A percentile compares a stretch with the other conserved stretches of the same genome.
These are phyloP conservation scores for Sminthurides aquaticus DNA, from an alignment of 2,888 invertebrate genomes.

Conservation along the genomic window DNA sequence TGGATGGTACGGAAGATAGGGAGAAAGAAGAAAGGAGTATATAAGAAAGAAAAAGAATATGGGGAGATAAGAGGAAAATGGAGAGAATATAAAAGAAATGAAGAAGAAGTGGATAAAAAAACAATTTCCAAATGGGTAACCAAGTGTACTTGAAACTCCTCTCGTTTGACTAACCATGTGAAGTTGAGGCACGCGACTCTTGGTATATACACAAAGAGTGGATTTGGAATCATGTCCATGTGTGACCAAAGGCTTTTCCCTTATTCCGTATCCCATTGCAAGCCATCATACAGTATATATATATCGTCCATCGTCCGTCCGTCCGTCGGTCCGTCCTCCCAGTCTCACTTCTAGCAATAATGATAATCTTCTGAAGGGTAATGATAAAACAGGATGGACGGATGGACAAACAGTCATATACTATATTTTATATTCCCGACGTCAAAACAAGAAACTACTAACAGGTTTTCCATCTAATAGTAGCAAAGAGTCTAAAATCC, in stretches of 20 bases:
- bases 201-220: background rate
- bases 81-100: constrained; percentile 4
- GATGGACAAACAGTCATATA: no score
- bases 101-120: background rate
- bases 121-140: constrained; percentile 16
- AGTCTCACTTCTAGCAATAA: no score
- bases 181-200: constrained; percentile 22
- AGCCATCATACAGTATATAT: no score
- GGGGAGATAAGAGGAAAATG: background rate
- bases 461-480: no score
- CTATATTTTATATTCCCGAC: no score
- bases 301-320: no score
- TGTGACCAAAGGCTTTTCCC: background rate
- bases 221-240: background rate
- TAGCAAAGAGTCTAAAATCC: no score
- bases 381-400: no score
- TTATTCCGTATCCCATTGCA: no score
- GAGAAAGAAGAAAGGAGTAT: constrained; percentile 7
- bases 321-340: no score
- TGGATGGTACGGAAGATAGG: background rate
- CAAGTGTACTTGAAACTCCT: constrained; percentile 22
- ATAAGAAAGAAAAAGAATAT: background rate
- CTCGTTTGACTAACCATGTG: constrained; percentile 24
- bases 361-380: no score
- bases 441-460: no score